Evolutionary conservation across 2,113 vertebrate genomes (phyloP).

Genomic region (Strix uralensis): DNA sequence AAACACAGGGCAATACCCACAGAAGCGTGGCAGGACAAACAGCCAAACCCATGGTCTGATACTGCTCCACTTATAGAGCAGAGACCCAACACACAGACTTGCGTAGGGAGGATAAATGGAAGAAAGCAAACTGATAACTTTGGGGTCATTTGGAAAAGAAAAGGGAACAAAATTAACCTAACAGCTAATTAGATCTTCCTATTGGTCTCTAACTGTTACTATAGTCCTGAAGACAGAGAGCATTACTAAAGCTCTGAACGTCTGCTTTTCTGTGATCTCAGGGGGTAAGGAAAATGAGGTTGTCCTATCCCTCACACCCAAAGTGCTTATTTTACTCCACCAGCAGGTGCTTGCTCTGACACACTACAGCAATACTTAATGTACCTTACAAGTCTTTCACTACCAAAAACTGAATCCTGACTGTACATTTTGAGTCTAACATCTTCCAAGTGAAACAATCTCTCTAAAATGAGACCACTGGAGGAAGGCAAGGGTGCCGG

Average conservation of each 20-base stretch:
- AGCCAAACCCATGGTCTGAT: background rate
- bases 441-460: background rate
- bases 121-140: background rate
- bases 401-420: background rate
- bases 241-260: background rate
- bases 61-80: background rate
- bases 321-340: background rate
- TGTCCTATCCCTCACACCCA: background rate
- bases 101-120: background rate
- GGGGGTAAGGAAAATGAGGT: background rate
- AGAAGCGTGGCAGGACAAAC: background rate
- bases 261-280: background rate
- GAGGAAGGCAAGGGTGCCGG: background rate
- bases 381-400: background rate
- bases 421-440: background rate
- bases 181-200: background rate
- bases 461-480: background rate
- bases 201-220: background rate
- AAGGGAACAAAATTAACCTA: background rate
- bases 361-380: background rate
- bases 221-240: background rate
- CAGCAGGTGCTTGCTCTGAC: background rate
- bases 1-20: background rate
- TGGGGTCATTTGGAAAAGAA: background rate
- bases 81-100: background rate